phyloP scores from a whole-genome alignment of 2,888 invertebrate genomes.

The Cactoblastis cactorum region DNA sequence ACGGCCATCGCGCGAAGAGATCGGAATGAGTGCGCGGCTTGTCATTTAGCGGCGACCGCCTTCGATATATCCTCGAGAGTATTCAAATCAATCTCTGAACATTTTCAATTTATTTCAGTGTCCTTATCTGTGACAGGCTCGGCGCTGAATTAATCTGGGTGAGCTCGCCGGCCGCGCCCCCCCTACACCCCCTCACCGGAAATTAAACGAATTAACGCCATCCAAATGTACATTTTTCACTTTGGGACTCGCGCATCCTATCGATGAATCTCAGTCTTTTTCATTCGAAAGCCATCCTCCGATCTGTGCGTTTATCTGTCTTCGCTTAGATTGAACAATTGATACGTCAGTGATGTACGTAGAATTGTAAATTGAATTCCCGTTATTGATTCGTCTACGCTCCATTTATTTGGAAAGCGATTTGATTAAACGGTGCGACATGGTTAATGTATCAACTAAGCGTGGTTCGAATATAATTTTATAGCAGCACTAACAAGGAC shows the following conservation, averaged over 20 bases:
- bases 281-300: constrained; percentile 66
- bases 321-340: constrained; percentile 74
- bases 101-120: constrained; percentile 80
- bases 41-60: constrained; percentile 52
- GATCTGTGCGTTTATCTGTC: constrained; percentile 75
- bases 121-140: constrained; percentile 76
- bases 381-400: constrained; percentile 69
- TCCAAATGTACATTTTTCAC: constrained; percentile 80
- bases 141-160: constrained; percentile 77
- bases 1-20: constrained; percentile 36
- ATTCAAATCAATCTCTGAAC: constrained; percentile 80
- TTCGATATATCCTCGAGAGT: constrained; percentile 68
- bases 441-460: constrained; percentile 50
- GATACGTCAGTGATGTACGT: constrained; percentile 75
- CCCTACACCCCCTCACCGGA: constrained; percentile 66
- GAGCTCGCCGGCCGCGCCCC: constrained; percentile 46
- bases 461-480: constrained; percentile 49
- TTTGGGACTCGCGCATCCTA: constrained; percentile 71
- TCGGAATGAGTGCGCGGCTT: constrained; percentile 49
- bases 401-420: constrained; percentile 68
- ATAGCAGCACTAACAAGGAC: constrained; percentile 35
- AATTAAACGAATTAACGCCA: constrained; percentile 81
- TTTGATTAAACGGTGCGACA: constrained; percentile 63
- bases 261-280: constrained; percentile 75
- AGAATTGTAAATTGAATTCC: constrained; percentile 75